Conservation (phyloP, 1,140 invertebrate species). For the Pogonomyrmex californicus region DNA sequence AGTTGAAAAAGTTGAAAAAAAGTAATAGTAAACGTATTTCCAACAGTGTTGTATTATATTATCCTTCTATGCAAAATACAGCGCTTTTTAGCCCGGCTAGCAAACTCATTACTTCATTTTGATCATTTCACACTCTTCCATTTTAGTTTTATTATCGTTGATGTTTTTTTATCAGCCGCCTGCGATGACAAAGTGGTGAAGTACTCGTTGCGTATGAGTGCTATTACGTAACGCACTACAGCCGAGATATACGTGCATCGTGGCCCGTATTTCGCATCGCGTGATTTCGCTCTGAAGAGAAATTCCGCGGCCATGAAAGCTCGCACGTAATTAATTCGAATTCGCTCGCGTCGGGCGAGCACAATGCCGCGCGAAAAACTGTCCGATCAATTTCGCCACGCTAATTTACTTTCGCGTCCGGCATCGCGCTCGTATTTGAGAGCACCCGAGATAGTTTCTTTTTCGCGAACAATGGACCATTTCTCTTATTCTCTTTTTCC, state of each 20-base stretch:
- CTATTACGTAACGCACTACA: not conserved
- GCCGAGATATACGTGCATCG: not conserved
- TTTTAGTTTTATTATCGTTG: conserved; percentile 17
- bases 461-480: not conserved
- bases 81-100: not conserved
- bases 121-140: not conserved
- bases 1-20: not conserved
- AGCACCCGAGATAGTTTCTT: not conserved
- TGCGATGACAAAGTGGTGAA: not conserved
- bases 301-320: conserved; percentile 9
- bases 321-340: conserved; percentile 50
- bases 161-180: conserved; percentile 10
- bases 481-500: not conserved
- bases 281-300: conserved; percentile 27
- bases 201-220: not conserved
- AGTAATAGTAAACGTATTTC: not conserved
- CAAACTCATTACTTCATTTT: conserved; percentile 11
- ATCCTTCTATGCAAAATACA: not conserved
- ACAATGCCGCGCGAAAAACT: conserved; percentile 18
- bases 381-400: conserved; percentile 31
- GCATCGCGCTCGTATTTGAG: conserved; percentile 10
- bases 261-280: conserved; percentile 14
- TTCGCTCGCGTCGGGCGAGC: conserved; percentile 3
- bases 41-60: not conserved
- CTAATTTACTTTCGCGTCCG: conserved; percentile 37